These are phyloP conservation scores for Peromyscus eremicus DNA, from an alignment of 2,797 vertebrate genomes.

Conservation along the genomic window DNA sequence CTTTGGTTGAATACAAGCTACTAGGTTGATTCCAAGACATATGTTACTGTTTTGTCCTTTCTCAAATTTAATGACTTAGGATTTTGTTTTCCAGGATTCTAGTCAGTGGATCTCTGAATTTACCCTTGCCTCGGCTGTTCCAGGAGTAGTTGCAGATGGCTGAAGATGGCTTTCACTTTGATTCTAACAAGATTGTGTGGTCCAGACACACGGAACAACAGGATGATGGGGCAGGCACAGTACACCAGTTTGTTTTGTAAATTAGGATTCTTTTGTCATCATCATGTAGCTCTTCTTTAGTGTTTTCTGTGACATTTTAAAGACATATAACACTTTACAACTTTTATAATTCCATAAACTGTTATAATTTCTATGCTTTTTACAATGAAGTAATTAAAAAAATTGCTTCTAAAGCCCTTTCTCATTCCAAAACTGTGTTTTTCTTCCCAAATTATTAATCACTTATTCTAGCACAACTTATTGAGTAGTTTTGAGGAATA, in stretches of 20 bases:
- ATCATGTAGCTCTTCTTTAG: neutral
- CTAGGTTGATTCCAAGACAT: neutral
- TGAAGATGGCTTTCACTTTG: neutral
- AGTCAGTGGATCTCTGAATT: neutral
- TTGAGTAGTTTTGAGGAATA: neutral
- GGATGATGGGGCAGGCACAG: neutral
- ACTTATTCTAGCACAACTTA: neutral
- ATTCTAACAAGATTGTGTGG: slow-evolving; percentile 6
- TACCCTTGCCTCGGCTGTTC: neutral
- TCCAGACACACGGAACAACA: neutral
- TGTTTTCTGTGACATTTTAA: neutral
- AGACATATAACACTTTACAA: neutral
- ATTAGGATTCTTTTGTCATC: neutral
- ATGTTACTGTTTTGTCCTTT: neutral
- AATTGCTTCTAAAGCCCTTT: neutral
- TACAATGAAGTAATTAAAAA: neutral
- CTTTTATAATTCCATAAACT: neutral
- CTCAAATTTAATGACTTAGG: neutral
- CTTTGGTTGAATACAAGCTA: neutral
- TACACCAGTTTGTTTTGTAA: neutral
- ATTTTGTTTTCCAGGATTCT: neutral
- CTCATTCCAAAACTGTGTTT: neutral
- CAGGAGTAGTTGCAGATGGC: neutral
- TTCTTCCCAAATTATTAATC: neutral
- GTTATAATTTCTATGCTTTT: neutral